phyloP scores from a whole-genome alignment of 2,113 vertebrate genomes.

The Craseonycteris thonglongyai region DNA sequence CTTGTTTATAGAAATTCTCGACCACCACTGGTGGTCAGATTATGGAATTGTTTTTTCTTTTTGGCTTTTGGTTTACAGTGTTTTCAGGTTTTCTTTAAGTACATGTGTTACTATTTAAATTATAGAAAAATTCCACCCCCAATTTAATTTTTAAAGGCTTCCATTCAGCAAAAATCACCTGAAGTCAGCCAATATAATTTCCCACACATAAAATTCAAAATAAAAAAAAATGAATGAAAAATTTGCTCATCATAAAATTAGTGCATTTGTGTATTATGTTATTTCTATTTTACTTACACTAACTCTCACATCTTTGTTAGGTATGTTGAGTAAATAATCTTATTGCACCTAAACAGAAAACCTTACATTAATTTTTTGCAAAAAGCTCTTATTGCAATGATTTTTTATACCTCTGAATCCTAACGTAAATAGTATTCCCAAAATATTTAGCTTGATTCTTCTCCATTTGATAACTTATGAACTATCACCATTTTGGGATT shows the following conservation, averaged over 20 bases:
- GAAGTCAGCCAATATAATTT: neutral
- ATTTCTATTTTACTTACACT: neutral
- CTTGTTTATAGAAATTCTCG: neutral
- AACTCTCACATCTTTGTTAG: neutral
- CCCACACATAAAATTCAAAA: neutral
- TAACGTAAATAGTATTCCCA: neutral
- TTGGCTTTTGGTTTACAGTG: neutral
- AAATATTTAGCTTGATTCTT: neutral
- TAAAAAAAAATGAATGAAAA: neutral
- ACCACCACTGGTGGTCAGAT: neutral
- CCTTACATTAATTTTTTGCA: neutral
- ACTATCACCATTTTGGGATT: neutral
- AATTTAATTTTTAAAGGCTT: neutral
- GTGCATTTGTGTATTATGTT: neutral
- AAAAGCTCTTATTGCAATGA: neutral
- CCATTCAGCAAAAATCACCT: neutral
- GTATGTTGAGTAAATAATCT: neutral
- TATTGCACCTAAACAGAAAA: neutral
- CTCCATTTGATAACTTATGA: neutral
- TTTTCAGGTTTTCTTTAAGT: neutral
- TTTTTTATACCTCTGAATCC: neutral
- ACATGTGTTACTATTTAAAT: neutral
- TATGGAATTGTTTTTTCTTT: neutral
- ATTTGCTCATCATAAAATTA: conserved; percentile 16
- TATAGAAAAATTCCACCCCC: neutral